Evolutionary conservation across 1,140 invertebrate genomes (phyloP), one percentile per base, ranked within the genome.

Genomic region (Paraescarpia echinospica): DNA sequence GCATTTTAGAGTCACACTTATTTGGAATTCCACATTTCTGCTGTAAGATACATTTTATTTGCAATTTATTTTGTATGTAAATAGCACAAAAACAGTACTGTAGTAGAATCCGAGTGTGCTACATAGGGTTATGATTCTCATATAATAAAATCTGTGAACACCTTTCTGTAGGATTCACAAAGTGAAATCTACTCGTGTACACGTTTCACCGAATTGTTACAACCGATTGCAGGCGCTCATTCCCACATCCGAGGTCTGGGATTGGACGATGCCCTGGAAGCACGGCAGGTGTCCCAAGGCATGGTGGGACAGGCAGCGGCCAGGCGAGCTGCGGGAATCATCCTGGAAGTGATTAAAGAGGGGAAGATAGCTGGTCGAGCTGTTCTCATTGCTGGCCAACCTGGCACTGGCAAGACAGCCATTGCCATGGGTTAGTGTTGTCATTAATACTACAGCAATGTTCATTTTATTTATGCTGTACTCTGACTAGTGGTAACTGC

Each of bases 201-300:
- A 90, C 33, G 34, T 90, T 90, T 34, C 89, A 90, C 34, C 12
- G 27, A 90, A n/a, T n/a, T 12, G 12, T 90, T 34, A 33, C 4
- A 90, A 34, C 90, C 27, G 18, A 90, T 90, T 90, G 31, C 91
- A 96, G 96, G 99, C 31, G 99, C 99, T 41, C 99, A 99, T 97
- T 99, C 99, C 1, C 99, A 99, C 95, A 99, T 99, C 92, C 97
- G 98, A 94, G 99, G 99, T 12, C 96, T 99, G 22, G 99, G 99
- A 77, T 96, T 99, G 41, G 98, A 99, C 96, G 99, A 99, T 96
- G 97, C 98, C 34, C 96, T 99, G 92, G 98, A 99, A 95, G 98
- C 99, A 0, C 97, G 98, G 94, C 97, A 98, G 97, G 97, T 98
- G 27, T 99, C 98, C 0, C 98, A 99, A 97, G 99, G 99, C 92